Percentiles rank a stretch among this genome's conserved stretches.
Conservation (phyloP, 2,797 vertebrate genomes). For the Myotis planiceps region DNA sequence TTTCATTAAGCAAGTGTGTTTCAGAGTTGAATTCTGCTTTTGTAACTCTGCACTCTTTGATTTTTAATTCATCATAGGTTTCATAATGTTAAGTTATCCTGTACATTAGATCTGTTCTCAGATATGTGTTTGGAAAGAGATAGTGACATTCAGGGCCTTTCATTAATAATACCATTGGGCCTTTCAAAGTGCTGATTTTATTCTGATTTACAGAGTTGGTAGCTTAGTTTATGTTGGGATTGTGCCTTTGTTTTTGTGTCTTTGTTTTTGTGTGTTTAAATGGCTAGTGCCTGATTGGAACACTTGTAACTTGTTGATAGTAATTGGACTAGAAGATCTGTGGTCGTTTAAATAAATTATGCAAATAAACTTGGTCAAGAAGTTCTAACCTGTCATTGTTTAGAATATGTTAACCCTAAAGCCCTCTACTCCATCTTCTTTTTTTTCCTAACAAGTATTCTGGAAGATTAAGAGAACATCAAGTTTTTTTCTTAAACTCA, state of each 20-base stretch:
- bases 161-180: slow-evolving; percentile 43
- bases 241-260: slow-evolving; percentile 48
- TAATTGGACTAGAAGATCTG: background rate
- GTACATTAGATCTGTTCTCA: slow-evolving; percentile 57
- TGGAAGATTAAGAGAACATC: background rate
- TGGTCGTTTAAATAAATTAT: slow-evolving; percentile 55
- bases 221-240: slow-evolving; percentile 1
- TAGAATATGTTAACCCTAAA: background rate
- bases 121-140: slow-evolving; percentile 57
- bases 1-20: slow-evolving; percentile 89
- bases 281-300: slow-evolving; percentile 8
- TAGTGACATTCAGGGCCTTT: slow-evolving; percentile 44
- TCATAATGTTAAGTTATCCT: slow-evolving; percentile 49
- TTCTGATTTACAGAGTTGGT: slow-evolving; percentile 33
- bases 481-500: slow-evolving; percentile 36
- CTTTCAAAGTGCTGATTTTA: slow-evolving; percentile 50
- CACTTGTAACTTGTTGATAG: slow-evolving; percentile 52
- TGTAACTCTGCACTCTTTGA: slow-evolving; percentile 81
- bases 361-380: slow-evolving; percentile 2
- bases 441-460: background rate
- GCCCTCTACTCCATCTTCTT: background rate
- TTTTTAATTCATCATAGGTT: slow-evolving; percentile 79
- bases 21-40: slow-evolving; percentile 85
- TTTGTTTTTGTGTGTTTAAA: slow-evolving; percentile 46
- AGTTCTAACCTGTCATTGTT: background rate